Conservation (phyloP, 2,888 invertebrate genomes). For the Falcaria lacertinaria region DNA sequence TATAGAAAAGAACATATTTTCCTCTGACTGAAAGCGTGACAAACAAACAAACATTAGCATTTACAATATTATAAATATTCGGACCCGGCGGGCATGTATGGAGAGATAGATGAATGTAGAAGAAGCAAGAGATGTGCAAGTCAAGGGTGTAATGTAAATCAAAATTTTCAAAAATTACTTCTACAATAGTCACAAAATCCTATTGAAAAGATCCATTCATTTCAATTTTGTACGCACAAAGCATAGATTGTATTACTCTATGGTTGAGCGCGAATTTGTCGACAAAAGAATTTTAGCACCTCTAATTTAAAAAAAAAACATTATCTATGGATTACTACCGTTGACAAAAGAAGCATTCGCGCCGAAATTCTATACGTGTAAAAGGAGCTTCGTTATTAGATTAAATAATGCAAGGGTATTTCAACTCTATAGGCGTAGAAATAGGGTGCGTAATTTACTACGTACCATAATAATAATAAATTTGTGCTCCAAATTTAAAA, state of each 20-base stretch:
- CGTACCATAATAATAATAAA: neutral
- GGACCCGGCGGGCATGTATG: no score
- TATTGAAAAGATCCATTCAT: slow-evolving; percentile 2
- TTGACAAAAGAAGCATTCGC: slow-evolving; percentile 28
- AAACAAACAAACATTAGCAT: no score
- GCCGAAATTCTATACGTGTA: slow-evolving; percentile 3
- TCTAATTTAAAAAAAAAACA: slow-evolving; percentile 23
- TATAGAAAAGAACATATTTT: no score
- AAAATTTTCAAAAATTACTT: no score
- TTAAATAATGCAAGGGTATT: neutral
- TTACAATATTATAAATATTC: no score
- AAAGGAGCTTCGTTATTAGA: neutral
- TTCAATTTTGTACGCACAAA: slow-evolving; percentile 8
- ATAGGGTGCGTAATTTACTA: neutral
- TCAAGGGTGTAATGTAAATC: no score
- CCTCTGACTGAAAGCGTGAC: no score
- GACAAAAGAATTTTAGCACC: slow-evolving; percentile 15
- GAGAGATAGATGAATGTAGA: no score
- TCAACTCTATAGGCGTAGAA: slow-evolving; percentile 3
- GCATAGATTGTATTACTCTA: slow-evolving; percentile 27
- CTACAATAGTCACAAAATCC: neutral
- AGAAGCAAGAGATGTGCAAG: no score
- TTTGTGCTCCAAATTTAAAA: neutral
- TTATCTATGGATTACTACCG: slow-evolving; percentile 37
- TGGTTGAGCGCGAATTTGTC: slow-evolving; percentile 15